Base-by-base conservation (phyloP, 2,113 vertebrate species). In the Perccottus glenii region DNA sequence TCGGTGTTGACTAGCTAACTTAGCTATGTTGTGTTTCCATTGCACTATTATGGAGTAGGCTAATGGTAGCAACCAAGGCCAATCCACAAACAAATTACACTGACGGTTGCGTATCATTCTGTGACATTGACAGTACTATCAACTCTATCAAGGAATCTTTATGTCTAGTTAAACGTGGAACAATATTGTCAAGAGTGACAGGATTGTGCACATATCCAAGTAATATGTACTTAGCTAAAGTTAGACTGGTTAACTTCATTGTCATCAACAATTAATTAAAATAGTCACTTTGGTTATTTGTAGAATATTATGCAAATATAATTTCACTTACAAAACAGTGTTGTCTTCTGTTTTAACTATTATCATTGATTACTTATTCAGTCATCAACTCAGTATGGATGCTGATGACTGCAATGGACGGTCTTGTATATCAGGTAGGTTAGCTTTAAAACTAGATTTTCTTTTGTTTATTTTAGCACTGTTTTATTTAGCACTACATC, bases 381-480 rank as follows among this genome's bases (percentile, higher is more conserved):
- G 52, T 38, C n/a, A 55, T 38, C 33, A n/a, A 38, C 88, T 85
- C 88, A 96, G 88, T 86, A 98, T 98, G 96, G 95, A 98, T 87
- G 90, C 93, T 88, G 96, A 98, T 82, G 96, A 98, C 91, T 96
- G 94, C 90, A 98, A 97, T 93, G 96, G 94, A 78, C 94, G 90
- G 68, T 93, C 94, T 65, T 96, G 93, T 88, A 90, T 95, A 83
- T 95, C 96, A 90, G 96, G 96, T 98, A 93, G 35, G 68, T 35
- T 4, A 19, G 9, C 32, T 38, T 11, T 2, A 53, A 53, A 55
- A n/a, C 5, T 36, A 10, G 14, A 14, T 35, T 4, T 6, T 7
- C n/a, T 57, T 11, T 36, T 3, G 6, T 67, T 27, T 65, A 14
- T 66, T 57, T 56, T 7, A 15, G 55, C 11, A 59, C 5, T 50